These are phyloP conservation scores for Diploptera punctata DNA, from an alignment of 2,888 invertebrate genomes.

Conservation along the genomic window DNA sequence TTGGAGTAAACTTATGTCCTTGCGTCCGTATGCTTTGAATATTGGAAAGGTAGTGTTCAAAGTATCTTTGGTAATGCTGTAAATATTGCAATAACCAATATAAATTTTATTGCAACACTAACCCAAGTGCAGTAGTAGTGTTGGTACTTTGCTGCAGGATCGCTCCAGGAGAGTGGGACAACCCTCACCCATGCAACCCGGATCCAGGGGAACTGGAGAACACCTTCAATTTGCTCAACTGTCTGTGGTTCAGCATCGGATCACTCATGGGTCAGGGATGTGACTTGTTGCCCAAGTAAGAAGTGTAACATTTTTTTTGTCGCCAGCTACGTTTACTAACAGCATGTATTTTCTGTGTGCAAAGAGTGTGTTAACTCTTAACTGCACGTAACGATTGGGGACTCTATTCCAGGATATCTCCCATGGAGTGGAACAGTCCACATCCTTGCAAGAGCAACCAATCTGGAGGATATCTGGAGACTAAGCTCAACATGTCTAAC, in stretches of 20 bases:
- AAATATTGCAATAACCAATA: background rate
- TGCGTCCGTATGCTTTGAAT: too few relatives aligned
- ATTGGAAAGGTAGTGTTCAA: too few relatives aligned
- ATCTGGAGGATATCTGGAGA: conserved; percentile 58
- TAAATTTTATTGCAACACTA: conserved; percentile 3
- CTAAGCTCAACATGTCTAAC: conserved; percentile 61
- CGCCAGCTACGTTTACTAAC: too few relatives aligned
- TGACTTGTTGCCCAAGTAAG: conserved; percentile 88
- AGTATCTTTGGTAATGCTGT: too few relatives aligned
- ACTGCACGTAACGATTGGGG: background rate
- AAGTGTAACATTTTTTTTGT: too few relatives aligned
- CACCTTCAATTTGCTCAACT: conserved; percentile 85
- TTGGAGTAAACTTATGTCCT: too few relatives aligned
- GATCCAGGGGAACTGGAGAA: conserved; percentile 89
- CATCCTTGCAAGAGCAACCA: conserved; percentile 59
- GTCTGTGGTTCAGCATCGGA: conserved; percentile 94
- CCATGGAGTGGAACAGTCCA: conserved; percentile 65
- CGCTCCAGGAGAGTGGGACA: conserved; percentile 92
- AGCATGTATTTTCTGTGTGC: background rate
- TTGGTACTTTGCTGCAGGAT: conserved; percentile 62
- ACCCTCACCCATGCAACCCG: conserved; percentile 89
- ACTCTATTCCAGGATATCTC: conserved; percentile 57
- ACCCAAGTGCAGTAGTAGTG: conserved; percentile 19
- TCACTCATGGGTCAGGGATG: conserved; percentile 94
- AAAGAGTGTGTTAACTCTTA: background rate